Percentiles rank a stretch among this genome's conserved stretches.
phyloP scores from a whole-genome alignment of 2,797 vertebrate genomes.

The Microctenopoma steveboyesi region DNA sequence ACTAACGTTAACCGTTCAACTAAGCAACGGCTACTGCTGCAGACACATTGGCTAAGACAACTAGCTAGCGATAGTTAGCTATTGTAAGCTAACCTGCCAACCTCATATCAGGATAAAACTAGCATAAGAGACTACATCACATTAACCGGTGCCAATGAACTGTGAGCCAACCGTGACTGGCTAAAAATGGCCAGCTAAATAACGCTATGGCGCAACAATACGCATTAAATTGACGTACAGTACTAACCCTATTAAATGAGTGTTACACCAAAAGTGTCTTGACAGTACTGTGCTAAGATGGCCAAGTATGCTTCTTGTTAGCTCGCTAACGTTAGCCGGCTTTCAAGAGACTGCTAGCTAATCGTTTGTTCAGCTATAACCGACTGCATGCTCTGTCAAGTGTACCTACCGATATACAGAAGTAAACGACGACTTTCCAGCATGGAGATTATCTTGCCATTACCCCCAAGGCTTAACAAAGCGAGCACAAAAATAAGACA shows the following conservation, averaged over 20 bases:
- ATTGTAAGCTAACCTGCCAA: conserved; percentile 47
- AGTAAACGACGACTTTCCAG: conserved; percentile 68
- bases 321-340: conserved; percentile 65
- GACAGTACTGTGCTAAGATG: conserved; percentile 52
- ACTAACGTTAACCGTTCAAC: conserved; percentile 9
- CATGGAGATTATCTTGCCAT: conserved; percentile 75
- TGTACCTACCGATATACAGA: conserved; percentile 81
- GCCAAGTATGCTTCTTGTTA: conserved; percentile 58
- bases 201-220: not conserved
- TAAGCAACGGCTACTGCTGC: conserved; percentile 42
- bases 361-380: conserved; percentile 70
- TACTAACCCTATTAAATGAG: not conserved
- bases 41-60: conserved; percentile 33
- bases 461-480: conserved; percentile 45
- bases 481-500: conserved; percentile 37
- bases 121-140: conserved; percentile 1
- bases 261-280: conserved; percentile 17
- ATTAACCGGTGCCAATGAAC: not conserved
- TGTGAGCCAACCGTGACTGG: not conserved
- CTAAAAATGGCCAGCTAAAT: not conserved
- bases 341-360: conserved; percentile 64
- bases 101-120: conserved; percentile 19
- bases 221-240: not conserved
- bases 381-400: conserved; percentile 63
- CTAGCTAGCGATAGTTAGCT: conserved; percentile 34